These are phyloP conservation scores for Sebastes umbrosus DNA, from an alignment of 2,797 vertebrate genomes.

Conservation along the genomic window DNA sequence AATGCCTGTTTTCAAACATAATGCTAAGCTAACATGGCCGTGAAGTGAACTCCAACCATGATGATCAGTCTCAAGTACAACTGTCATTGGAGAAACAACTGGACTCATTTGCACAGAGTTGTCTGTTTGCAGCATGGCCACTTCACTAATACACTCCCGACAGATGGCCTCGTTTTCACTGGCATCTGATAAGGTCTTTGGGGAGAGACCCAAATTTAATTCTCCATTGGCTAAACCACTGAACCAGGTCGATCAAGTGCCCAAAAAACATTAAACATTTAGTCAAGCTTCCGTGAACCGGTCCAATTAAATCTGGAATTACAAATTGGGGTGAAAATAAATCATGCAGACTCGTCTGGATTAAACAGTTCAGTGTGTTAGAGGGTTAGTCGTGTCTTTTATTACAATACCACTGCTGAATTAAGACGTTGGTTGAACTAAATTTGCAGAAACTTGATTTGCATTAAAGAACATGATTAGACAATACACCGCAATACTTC, in stretches of 20 bases:
- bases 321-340: slow-evolving; percentile 20
- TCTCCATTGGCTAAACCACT: slow-evolving; percentile 65
- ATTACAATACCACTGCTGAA: not conserved
- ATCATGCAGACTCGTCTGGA: not conserved
- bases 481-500: not conserved
- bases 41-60: not conserved
- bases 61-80: slow-evolving; percentile 1
- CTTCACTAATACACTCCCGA: slow-evolving; percentile 39
- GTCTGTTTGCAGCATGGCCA: slow-evolving; percentile 15
- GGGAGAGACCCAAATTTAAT: slow-evolving; percentile 62
- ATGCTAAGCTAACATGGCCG: not conserved
- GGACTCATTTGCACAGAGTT: slow-evolving; percentile 17
- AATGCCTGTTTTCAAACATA: not conserved
- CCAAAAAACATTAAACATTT: slow-evolving; percentile 53
- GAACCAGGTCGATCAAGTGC: slow-evolving; percentile 60
- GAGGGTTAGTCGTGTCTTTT: not conserved
- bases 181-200: slow-evolving; percentile 54
- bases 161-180: slow-evolving; percentile 64
- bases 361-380: slow-evolving; percentile 21
- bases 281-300: slow-evolving; percentile 46
- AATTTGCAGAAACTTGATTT: not conserved
- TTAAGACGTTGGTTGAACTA: not conserved
- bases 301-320: slow-evolving; percentile 40
- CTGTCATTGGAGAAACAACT: slow-evolving; percentile 24
- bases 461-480: not conserved